Base-by-base conservation (phyloP, 1,140 invertebrate species). In the Meloidogyne floridensis region DNA sequence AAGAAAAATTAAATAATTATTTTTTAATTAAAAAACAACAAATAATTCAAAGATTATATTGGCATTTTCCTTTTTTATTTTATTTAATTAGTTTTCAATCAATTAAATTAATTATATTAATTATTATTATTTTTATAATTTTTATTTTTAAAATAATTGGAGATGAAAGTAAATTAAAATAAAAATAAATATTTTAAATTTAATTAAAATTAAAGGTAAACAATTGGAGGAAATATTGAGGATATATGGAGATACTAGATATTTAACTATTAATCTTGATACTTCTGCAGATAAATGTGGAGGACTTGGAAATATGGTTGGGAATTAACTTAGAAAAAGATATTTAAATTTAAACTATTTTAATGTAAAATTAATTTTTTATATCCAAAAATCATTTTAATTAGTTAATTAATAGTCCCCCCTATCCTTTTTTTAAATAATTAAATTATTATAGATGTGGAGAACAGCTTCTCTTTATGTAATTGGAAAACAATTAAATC, bases 231-330 rank as follows among this genome's bases (percentile, higher is more conserved):
- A 65, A 65, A 65, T 65, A 65, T 5, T 6, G n/a, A 65, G 59
- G 5, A 65, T 13, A n/a, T 65, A 65, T 65, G 59, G 59, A n/a
- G 15, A 65, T 65, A 65, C n/a, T 65, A 65, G n/a, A 65, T 65
- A 65, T 65, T n/a, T 65, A 65, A 65, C 59, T n/a, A 65, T 65
- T 65, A 65, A 65, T 65, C n/a, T 65, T n/a, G 59, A 65, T n/a
- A 65, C 59, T 65, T 65, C 59, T 13, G 59, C 59, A 65, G 59
- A 65, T 65, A 65, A n/a, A n/a, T 65, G 59, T 65, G 59, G 59
- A 65, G 59, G 59, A n/a, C n/a, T 65, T n/a, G 59, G 59, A 65
- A 65, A 65, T 65, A 65, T 65, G 59, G 59, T 65, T 32, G 32
- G 32, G 32, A 32, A 32, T 32, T 32, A 32, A 32, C 2, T 32